Percentiles rank a stretch among this genome's conserved stretches.
phyloP scores from a whole-genome alignment of 2,888 invertebrate species.

The Macrosoma leucophasiata region DNA sequence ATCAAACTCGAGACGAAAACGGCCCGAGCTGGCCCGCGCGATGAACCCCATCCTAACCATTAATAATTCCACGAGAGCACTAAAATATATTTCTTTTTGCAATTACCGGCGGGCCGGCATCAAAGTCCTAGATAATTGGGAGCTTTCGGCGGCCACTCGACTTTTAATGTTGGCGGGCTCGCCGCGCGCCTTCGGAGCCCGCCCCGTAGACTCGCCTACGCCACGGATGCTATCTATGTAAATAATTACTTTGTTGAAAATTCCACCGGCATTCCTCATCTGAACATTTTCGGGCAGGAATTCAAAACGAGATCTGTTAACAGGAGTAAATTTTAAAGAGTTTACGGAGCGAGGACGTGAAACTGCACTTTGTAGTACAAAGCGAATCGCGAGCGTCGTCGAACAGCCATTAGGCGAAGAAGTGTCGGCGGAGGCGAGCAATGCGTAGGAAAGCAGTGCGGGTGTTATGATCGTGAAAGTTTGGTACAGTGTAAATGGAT shows the following conservation, averaged over 20 bases:
- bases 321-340: not conserved
- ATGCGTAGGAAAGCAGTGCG: conserved; percentile 30
- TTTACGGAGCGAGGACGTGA: conserved; percentile 1
- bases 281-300: conserved; percentile 38
- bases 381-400: not conserved
- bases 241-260: conserved; percentile 46
- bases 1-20: conserved; percentile 37
- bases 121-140: conserved; percentile 68
- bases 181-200: conserved; percentile 30
- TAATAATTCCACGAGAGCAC: conserved; percentile 52
- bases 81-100: conserved; percentile 63
- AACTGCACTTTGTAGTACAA: too few relatives aligned
- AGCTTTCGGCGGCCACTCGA: conserved; percentile 62
- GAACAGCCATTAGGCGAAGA: conserved; percentile 1
- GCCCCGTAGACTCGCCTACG: conserved; percentile 33
- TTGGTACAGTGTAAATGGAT: conserved; percentile 68
- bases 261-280: conserved; percentile 35
- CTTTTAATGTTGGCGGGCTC: conserved; percentile 50
- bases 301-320: conserved; percentile 19
- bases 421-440: conserved; percentile 9
- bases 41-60: conserved; percentile 33
- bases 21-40: not conserved
- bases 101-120: conserved; percentile 53
- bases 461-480: conserved; percentile 64
- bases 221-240: conserved; percentile 35